These are phyloP conservation scores for Latrodectus geometricus DNA, from an alignment of 1,140 invertebrate genomes.

Conservation along the genomic window DNA sequence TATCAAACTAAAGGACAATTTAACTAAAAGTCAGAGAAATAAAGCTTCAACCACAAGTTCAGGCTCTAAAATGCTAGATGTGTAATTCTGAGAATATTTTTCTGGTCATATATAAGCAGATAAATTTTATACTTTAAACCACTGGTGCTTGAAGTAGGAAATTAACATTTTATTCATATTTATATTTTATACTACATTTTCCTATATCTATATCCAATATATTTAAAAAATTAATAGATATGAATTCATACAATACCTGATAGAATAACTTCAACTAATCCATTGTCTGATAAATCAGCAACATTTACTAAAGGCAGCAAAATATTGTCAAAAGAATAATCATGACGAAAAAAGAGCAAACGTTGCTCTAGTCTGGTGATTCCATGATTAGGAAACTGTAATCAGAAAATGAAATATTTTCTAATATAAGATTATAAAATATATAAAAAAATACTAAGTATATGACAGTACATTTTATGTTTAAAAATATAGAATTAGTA, in stretches of 20 bases:
- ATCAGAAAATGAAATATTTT: conserved; percentile 40
- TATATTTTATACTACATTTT: background rate
- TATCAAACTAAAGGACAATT: no score
- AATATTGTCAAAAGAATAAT: conserved; percentile 91
- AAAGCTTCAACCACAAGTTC: no score
- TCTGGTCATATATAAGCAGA: background rate
- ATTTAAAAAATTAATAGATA: background rate
- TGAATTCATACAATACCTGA: conserved; percentile 75
- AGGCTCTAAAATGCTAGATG: no score
- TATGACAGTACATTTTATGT: no score
- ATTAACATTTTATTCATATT: background rate
- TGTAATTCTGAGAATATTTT: no score
- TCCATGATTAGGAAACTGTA: conserved; percentile 92
- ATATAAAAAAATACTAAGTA: no score
- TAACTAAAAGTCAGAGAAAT: no score
- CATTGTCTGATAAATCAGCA: conserved; percentile 91
- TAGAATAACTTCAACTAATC: conserved; percentile 92
- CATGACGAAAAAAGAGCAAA: conserved; percentile 92
- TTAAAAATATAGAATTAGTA: no score
- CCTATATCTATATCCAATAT: background rate
- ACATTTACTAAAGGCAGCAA: conserved; percentile 82
- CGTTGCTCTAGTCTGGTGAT: conserved; percentile 87
- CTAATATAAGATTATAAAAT: no score
- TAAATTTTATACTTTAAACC: background rate
- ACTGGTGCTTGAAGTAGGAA: background rate